These are phyloP conservation scores for Psephotus haematonotus DNA, from an alignment of 2,113 vertebrate species.

Conservation along the genomic window DNA sequence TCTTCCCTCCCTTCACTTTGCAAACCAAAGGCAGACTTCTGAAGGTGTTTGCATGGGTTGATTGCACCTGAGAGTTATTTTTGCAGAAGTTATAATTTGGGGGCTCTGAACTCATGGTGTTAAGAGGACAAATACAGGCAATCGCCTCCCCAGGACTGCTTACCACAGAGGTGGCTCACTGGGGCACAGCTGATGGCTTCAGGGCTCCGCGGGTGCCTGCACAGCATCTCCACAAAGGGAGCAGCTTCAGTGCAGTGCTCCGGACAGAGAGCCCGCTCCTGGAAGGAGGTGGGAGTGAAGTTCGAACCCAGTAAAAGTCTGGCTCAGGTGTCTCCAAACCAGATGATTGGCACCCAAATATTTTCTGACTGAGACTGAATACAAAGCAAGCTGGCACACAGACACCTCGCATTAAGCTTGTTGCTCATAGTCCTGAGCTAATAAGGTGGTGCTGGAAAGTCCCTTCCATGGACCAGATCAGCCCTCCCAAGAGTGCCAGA, in stretches of 20 bases:
- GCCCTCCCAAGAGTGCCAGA: neutral
- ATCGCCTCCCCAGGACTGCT: accelerated
- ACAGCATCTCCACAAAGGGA: accelerated
- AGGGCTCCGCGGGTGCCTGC: accelerated
- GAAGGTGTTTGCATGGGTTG: neutral
- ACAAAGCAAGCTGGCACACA: neutral
- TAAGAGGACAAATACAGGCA: accelerated
- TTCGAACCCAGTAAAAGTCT: neutral
- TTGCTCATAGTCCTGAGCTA: neutral
- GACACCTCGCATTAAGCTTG: neutral
- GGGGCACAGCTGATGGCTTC: no score
- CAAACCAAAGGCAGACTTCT: neutral
- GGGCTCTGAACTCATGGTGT: accelerated
- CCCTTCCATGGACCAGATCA: accelerated
- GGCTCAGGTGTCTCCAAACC: accelerated
- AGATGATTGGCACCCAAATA: neutral
- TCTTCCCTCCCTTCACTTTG: neutral
- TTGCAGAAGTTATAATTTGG: neutral
- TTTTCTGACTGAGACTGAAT: neutral
- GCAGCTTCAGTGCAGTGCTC: neutral
- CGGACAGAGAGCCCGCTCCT: no score
- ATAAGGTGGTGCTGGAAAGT: neutral
- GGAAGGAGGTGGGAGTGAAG: neutral
- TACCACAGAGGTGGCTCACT: neutral
- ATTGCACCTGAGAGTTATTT: neutral